Percentiles rank a stretch among this genome's conserved stretches.
Conservation (phyloP, 2,797 vertebrate species). For the Epinephelus coioides region DNA sequence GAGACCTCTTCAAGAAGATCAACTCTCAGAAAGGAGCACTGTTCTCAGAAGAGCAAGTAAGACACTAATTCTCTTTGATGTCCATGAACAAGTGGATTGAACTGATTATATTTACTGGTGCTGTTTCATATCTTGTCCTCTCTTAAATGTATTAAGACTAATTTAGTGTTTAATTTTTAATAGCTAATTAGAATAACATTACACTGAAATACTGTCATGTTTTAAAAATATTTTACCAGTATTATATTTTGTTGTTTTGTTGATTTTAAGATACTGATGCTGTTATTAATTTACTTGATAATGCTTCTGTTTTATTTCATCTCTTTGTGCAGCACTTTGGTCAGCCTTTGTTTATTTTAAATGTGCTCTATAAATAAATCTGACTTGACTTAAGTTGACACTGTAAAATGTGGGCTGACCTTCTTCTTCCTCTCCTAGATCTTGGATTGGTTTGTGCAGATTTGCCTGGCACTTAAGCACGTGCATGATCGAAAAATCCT, state of each 20-base stretch:
- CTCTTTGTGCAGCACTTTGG: too few relatives aligned
- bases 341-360: too few relatives aligned
- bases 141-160: neutral
- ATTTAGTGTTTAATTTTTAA: neutral
- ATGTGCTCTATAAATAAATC: neutral
- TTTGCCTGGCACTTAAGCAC: conserved; percentile 97
- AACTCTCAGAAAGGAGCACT: conserved; percentile 95
- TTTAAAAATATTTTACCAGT: too few relatives aligned
- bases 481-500: conserved; percentile 98
- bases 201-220: too few relatives aligned
- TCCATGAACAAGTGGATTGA: neutral
- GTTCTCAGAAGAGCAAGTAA: conserved; percentile 96
- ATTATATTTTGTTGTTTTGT: too few relatives aligned
- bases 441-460: conserved; percentile 98
- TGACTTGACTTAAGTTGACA: neutral
- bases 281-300: too few relatives aligned
- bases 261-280: too few relatives aligned
- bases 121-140: neutral
- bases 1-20: conserved; percentile 98
- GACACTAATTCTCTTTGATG: neutral
- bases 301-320: too few relatives aligned
- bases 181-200: neutral
- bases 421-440: conserved; percentile 84
- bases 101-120: neutral
- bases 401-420: neutral